Percentiles rank a stretch among this genome's conserved stretches.
Conservation (phyloP, 2,113 vertebrate species). For the Tyrannus savana region DNA sequence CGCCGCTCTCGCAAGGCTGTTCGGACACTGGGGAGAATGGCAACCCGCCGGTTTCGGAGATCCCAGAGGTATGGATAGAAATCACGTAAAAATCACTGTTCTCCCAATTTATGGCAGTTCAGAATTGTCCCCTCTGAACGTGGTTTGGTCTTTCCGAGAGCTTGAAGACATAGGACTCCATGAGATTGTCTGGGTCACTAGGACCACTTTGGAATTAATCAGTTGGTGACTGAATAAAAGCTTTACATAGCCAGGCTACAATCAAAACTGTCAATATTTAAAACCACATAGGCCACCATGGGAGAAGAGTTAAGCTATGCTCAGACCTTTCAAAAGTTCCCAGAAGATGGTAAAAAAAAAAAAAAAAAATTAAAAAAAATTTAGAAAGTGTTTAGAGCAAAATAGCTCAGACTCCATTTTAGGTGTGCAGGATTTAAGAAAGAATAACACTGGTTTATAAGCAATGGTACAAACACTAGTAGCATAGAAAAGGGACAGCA, state of each 20-base stretch:
- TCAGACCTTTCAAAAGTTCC: neutral
- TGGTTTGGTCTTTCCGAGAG: neutral
- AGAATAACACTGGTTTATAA: neutral
- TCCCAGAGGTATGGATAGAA: neutral
- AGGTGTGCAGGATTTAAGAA: neutral
- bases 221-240: neutral
- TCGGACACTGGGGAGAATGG: rapidly evolving
- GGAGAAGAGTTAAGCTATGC: neutral
- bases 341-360: neutral
- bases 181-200: neutral
- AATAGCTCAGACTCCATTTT: neutral
- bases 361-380: too few species aligned
- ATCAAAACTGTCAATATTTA: neutral
- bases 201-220: too few species aligned
- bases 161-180: neutral
- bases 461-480: neutral
- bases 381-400: neutral
- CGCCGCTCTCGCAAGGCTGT: neutral
- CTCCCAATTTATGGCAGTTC: rapidly evolving
- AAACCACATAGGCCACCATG: neutral
- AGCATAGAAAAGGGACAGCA: neutral
- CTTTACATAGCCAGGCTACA: neutral
- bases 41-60: neutral
- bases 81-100: neutral
- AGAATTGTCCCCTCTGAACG: neutral